phyloP scores from a whole-genome alignment of 2,113 vertebrate genomes.

The Solea senegalensis region DNA sequence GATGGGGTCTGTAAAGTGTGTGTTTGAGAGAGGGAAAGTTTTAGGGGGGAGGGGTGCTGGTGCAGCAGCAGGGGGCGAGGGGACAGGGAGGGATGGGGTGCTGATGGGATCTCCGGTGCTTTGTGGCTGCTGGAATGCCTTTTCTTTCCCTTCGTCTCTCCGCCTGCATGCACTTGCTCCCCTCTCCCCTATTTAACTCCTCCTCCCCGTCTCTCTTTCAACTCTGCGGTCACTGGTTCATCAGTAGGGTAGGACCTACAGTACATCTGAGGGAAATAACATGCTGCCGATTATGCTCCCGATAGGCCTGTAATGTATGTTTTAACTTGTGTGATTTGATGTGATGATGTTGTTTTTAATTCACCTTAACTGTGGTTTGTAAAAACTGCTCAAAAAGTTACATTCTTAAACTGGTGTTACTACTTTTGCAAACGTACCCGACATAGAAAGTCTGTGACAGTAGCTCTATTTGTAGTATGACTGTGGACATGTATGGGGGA shows the following conservation, averaged over 20 bases:
- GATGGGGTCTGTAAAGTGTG: conserved; percentile 57
- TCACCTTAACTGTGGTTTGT: not conserved
- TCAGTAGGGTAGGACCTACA: conserved; percentile 35
- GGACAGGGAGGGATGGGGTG: conserved; percentile 31
- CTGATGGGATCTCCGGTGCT: conserved; percentile 51
- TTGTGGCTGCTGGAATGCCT: conserved; percentile 76
- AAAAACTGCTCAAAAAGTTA: not conserved
- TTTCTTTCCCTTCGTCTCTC: conserved; percentile 55
- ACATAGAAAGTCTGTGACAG: conserved; percentile 18
- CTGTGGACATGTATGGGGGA: conserved; percentile 1
- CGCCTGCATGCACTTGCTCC: conserved; percentile 73
- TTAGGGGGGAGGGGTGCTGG: conserved; percentile 51
- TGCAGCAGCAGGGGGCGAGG: conserved; percentile 50
- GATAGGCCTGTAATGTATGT: conserved; percentile 29
- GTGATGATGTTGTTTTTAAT: not conserved
- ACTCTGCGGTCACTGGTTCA: conserved; percentile 38
- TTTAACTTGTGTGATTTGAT: not conserved
- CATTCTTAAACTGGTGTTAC: too few relatives aligned
- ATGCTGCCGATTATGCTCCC: conserved; percentile 27
- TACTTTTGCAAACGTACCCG: not conserved
- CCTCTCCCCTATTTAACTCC: conserved; percentile 27
- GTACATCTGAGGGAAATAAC: conserved; percentile 33
- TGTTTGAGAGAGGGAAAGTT: conserved; percentile 32
- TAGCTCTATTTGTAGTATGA: conserved; percentile 7
- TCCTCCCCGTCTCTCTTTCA: conserved; percentile 34